Conservation (phyloP, 2,797 vertebrate genomes). For the Adrianichthys oophorus region DNA sequence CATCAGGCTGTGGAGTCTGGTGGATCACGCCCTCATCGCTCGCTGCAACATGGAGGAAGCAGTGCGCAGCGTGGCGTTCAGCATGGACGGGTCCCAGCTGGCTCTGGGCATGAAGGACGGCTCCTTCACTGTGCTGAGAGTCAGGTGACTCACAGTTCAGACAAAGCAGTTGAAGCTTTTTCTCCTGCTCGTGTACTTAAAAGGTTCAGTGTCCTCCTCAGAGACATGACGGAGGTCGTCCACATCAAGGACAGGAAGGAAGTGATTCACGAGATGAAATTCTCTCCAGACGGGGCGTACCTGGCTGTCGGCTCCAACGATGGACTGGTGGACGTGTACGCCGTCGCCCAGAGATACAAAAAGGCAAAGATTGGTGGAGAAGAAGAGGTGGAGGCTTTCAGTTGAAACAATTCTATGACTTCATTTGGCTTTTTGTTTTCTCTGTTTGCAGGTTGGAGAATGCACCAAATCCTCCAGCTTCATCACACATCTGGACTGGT, state of each 20-base stretch:
- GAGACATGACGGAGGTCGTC: slow-evolving; percentile 98
- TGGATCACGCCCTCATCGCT: slow-evolving; percentile 90
- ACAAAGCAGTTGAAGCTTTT: not conserved
- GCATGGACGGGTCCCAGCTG: slow-evolving; percentile 90
- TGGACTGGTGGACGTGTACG: slow-evolving; percentile 90
- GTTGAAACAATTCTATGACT: not conserved
- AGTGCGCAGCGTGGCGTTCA: slow-evolving; percentile 90
- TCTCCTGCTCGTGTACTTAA: not conserved
- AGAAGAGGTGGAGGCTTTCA: not conserved
- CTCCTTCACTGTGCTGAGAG: slow-evolving; percentile 94
- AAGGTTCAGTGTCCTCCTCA: slow-evolving; percentile 43
- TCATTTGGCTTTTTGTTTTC: not conserved
- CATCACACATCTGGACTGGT: slow-evolving; percentile 96
- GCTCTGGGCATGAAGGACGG: slow-evolving; percentile 97
- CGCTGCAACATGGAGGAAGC: slow-evolving; percentile 97
- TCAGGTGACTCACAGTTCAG: slow-evolving; percentile 69
- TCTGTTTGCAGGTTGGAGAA: slow-evolving; percentile 79
- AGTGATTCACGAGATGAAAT: slow-evolving; percentile 97
- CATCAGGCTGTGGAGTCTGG: slow-evolving; percentile 91
- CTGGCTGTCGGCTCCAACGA: slow-evolving; percentile 94
- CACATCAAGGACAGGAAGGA: slow-evolving; percentile 97
- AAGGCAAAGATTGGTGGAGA: slow-evolving; percentile 61
- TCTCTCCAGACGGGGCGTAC: slow-evolving; percentile 91
- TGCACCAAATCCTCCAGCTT: slow-evolving; percentile 88
- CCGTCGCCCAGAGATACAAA: slow-evolving; percentile 90